Conservation (phyloP, 2,113 vertebrate genomes). For the Chaetodon trifascialis region DNA sequence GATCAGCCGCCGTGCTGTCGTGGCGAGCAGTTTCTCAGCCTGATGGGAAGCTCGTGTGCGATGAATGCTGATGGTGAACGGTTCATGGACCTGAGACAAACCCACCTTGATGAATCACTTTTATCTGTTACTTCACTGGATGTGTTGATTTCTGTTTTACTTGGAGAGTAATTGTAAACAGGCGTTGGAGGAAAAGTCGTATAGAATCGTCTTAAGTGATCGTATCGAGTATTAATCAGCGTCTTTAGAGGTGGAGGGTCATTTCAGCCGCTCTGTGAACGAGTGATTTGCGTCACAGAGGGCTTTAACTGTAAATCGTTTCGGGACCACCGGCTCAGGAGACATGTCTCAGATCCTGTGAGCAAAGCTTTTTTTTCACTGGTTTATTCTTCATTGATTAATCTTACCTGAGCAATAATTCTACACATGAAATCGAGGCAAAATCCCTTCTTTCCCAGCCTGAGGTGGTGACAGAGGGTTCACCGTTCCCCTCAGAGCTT, state of each 20-base stretch:
- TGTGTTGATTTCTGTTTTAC: not conserved
- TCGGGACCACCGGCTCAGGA: constrained; percentile 54
- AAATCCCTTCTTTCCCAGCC: not conserved
- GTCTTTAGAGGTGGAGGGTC: constrained; percentile 22
- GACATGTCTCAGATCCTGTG: not conserved
- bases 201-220: constrained; percentile 35
- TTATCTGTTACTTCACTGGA: not conserved
- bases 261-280: constrained; percentile 4
- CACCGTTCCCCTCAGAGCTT: not conserved
- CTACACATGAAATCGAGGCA: not conserved
- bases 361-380: not conserved
- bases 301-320: not conserved
- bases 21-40: not conserved
- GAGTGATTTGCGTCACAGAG: not conserved
- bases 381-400: not conserved
- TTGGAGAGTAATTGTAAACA: constrained; percentile 1
- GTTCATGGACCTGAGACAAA: not conserved
- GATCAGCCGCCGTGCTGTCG: not conserved
- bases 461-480: not conserved
- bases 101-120: not conserved
- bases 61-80: not conserved
- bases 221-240: constrained; percentile 13
- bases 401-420: constrained; percentile 62
- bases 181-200: not conserved
- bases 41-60: not conserved